A percentile compares a stretch with the other conserved stretches of the same genome.
Evolutionary conservation across 1,140 invertebrate genomes (phyloP).

Genomic region (Trichoplusia ni): DNA sequence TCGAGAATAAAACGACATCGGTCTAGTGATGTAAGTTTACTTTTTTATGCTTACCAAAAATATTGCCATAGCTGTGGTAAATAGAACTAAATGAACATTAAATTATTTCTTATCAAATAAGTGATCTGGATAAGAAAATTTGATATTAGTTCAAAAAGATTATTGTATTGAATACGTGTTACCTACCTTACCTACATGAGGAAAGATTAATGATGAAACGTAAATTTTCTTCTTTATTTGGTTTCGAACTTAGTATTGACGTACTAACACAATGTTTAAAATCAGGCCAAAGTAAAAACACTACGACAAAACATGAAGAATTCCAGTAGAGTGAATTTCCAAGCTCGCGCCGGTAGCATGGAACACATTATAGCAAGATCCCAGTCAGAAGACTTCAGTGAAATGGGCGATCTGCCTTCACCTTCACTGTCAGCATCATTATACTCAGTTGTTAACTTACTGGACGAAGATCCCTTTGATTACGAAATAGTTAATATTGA

Average conservation of each 20-base stretch:
- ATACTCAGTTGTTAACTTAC: constrained; percentile 36
- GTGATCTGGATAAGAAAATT: too few species aligned
- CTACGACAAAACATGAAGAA: background rate
- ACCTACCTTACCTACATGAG: too few species aligned
- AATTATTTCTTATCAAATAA: too few species aligned
- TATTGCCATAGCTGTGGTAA: too few species aligned
- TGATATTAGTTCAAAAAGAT: too few species aligned
- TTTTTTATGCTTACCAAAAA: too few species aligned
- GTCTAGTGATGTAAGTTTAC: background rate
- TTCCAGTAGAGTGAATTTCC: constrained; percentile 51
- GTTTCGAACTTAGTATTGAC: too few species aligned
- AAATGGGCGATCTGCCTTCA: constrained; percentile 34
- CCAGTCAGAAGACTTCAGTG: constrained; percentile 56
- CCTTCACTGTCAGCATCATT: constrained; percentile 27
- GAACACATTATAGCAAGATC: constrained; percentile 40
- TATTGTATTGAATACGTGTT: too few species aligned
- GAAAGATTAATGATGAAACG: too few species aligned
- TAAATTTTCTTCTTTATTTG: too few species aligned
- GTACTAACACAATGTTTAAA: too few species aligned
- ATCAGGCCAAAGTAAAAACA: background rate
- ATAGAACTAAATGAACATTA: too few species aligned
- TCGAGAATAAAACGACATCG: background rate
- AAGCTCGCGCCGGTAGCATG: constrained; percentile 36
- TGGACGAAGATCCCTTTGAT: constrained; percentile 68
- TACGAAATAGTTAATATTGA: constrained; percentile 75